A percentile compares a stretch with the other conserved stretches of the same genome.
Evolutionary conservation across 1,140 invertebrate genomes (phyloP).

Genomic region (Zaprionus gabonicus): DNA sequence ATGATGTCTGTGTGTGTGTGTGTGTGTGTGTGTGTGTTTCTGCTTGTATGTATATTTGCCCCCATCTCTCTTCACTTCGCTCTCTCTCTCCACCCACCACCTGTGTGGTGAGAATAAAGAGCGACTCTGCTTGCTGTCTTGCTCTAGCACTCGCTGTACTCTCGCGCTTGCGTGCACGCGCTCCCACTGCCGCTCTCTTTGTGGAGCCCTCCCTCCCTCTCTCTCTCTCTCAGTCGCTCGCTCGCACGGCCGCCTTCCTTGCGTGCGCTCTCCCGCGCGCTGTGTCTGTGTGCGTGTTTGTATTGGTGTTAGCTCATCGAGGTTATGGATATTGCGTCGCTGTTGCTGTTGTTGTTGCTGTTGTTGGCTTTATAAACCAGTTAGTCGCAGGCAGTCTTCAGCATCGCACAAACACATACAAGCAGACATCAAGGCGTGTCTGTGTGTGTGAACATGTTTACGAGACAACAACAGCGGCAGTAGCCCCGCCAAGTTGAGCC

Average conservation of each 20-base stretch:
- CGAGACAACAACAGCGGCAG: slow-evolving; percentile 57
- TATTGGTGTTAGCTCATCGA: slow-evolving; percentile 81
- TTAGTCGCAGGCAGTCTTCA: slow-evolving; percentile 72
- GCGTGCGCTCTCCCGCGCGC: slow-evolving; percentile 7
- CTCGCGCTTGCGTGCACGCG: slow-evolving; percentile 1
- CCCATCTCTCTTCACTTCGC: background rate
- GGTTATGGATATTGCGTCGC: slow-evolving; percentile 81
- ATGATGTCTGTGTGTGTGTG: background rate
- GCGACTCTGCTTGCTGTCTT: slow-evolving; percentile 17
- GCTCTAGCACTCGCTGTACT: background rate
- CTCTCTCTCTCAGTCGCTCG: no score
- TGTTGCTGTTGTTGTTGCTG: slow-evolving; percentile 46
- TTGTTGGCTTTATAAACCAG: slow-evolving; percentile 69
- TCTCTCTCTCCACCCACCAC: slow-evolving; percentile 5
- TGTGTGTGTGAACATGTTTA: slow-evolving; percentile 66
- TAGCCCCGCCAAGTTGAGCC: slow-evolving; percentile 24
- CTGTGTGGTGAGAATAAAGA: slow-evolving; percentile 60
- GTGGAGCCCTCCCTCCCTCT: slow-evolving; percentile 14
- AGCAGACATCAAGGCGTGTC: background rate
- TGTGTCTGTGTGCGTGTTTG: slow-evolving; percentile 26
- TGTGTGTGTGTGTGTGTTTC: slow-evolving; percentile 1
- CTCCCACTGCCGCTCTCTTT: slow-evolving; percentile 1
- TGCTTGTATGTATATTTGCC: slow-evolving; percentile 1
- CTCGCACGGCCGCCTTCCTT: background rate
- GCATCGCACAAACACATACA: slow-evolving; percentile 57